phyloP scores from a whole-genome alignment of 2,797 vertebrate species.

The Clarias platycephalus region DNA sequence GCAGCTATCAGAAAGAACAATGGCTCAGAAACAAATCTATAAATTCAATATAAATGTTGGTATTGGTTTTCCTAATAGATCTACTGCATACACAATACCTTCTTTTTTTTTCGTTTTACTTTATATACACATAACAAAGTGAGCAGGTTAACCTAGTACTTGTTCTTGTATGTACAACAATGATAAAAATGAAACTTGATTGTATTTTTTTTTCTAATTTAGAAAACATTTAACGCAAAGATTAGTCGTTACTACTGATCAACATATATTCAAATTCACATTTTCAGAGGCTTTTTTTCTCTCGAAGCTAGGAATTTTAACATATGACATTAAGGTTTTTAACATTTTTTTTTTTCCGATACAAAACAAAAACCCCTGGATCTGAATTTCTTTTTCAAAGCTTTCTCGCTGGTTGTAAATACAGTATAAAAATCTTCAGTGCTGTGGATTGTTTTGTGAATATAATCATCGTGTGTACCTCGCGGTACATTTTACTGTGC shows the following conservation, averaged over 20 bases:
- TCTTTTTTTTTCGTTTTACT: constrained; percentile 77
- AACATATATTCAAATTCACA: constrained; percentile 71
- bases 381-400: constrained; percentile 77
- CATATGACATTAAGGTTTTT: constrained; percentile 57
- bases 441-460: constrained; percentile 75
- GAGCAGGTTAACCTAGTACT: constrained; percentile 70
- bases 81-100: constrained; percentile 99
- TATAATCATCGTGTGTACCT: constrained; percentile 74
- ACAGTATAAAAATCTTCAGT: constrained; percentile 89
- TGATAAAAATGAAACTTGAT: constrained; percentile 83
- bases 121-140: constrained; percentile 93
- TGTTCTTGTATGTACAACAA: constrained; percentile 78
- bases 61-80: constrained; percentile 91
- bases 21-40: constrained; percentile 87
- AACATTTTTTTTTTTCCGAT: constrained; percentile 62
- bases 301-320: constrained; percentile 52
- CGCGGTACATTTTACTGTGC: constrained; percentile 87
- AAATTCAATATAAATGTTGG: constrained; percentile 87
- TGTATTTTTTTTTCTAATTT: constrained; percentile 82
- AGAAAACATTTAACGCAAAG: constrained; percentile 81
- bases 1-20: constrained; percentile 95
- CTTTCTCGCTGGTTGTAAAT: constrained; percentile 92
- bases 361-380: constrained; percentile 76
- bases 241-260: constrained; percentile 73
- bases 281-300: constrained; percentile 58